Conservation (phyloP, 2,888 invertebrate genomes). For the Malachius bipustulatus region DNA sequence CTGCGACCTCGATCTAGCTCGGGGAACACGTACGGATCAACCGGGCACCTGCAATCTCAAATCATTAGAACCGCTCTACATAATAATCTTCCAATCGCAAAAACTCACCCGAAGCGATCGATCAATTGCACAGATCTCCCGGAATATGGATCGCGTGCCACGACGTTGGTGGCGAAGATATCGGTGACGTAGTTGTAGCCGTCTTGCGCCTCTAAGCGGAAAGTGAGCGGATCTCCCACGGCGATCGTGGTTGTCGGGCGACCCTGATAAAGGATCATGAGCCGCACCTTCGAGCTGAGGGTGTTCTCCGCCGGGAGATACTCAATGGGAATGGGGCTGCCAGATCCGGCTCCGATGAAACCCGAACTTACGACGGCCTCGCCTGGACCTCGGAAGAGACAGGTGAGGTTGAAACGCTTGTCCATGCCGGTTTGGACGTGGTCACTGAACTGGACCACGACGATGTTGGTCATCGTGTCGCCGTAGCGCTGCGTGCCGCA, state of each 20-base stretch:
- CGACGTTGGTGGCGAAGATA: slow-evolving; percentile 86
- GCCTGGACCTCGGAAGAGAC: slow-evolving; percentile 80
- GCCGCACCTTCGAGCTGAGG: slow-evolving; percentile 73
- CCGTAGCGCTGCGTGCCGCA: slow-evolving; percentile 81
- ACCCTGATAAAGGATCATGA: slow-evolving; percentile 79
- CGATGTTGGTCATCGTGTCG: slow-evolving; percentile 87
- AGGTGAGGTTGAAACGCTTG: slow-evolving; percentile 86
- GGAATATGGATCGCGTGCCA: slow-evolving; percentile 85
- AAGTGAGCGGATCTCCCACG: slow-evolving; percentile 83
- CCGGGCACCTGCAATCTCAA: slow-evolving; percentile 70
- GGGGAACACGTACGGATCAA: slow-evolving; percentile 85
- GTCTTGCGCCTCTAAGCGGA: slow-evolving; percentile 78
- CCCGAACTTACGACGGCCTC: slow-evolving; percentile 89
- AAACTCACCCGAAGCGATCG: slow-evolving; percentile 70
- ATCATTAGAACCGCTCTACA: no score
- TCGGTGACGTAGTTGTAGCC: slow-evolving; percentile 80
- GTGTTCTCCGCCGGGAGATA: slow-evolving; percentile 87
- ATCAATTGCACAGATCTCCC: slow-evolving; percentile 82
- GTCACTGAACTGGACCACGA: slow-evolving; percentile 88
- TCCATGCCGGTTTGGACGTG: slow-evolving; percentile 84
- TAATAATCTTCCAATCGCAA: no score
- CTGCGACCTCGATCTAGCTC: slow-evolving; percentile 76
- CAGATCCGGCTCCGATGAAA: slow-evolving; percentile 87
- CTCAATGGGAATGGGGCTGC: slow-evolving; percentile 86
- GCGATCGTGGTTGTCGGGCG: slow-evolving; percentile 87